Conservation (phyloP, 1,140 invertebrate species). For the Chlorops oryzae region DNA sequence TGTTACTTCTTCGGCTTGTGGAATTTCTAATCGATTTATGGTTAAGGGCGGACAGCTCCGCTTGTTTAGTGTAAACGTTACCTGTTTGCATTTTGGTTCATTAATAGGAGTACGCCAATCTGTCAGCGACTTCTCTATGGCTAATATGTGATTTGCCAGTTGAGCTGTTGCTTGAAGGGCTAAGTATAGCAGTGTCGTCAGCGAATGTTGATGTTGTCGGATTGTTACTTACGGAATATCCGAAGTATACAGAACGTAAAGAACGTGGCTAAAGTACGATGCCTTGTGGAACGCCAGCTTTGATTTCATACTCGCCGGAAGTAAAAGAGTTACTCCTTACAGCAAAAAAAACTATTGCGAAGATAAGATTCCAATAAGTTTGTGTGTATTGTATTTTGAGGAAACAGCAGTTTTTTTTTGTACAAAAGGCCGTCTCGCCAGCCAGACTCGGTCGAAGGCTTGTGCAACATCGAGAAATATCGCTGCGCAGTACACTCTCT, state of each 20-base stretch:
- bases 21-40: neutral
- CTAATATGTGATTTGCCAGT: constrained; percentile 18
- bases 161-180: constrained; percentile 10
- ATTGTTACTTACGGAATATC: no score
- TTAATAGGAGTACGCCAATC: constrained; percentile 34
- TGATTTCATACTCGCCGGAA: no score
- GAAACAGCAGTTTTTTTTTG: constrained; percentile 17
- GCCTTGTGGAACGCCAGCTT: no score
- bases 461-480: constrained; percentile 30
- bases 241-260: no score
- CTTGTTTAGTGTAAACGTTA: constrained; percentile 28
- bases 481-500: constrained; percentile 17
- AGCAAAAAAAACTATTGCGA: constrained; percentile 18
- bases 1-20: constrained; percentile 7
- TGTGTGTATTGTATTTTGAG: constrained; percentile 9
- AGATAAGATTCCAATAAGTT: constrained; percentile 28
- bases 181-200: constrained; percentile 29
- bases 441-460: no score
- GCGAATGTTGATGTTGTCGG: constrained; percentile 19
- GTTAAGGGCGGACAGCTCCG: neutral
- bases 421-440: constrained; percentile 24
- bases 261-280: no score
- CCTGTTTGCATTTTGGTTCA: constrained; percentile 25
- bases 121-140: constrained; percentile 16
- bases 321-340: constrained; percentile 16